A percentile compares a stretch with the other conserved stretches of the same genome.
Conservation (phyloP, 2,113 vertebrate species). For the Trichomycterus rosablanca region DNA sequence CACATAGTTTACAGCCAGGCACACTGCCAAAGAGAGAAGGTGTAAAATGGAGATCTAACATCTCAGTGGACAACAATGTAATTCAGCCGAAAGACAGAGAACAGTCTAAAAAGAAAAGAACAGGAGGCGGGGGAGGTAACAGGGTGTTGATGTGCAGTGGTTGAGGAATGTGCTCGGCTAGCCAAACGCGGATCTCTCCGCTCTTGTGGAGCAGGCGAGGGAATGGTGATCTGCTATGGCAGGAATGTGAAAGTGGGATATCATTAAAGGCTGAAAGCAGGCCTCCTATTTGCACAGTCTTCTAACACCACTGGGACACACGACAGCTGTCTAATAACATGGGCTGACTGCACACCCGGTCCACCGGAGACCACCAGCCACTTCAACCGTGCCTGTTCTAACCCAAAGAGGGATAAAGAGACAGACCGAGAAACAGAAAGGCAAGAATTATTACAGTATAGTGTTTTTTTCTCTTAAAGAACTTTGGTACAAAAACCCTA, state of each 20-base stretch:
- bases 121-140: not conserved
- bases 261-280: constrained; percentile 56
- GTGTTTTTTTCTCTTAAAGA: too few species aligned
- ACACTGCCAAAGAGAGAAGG: constrained; percentile 21
- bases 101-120: constrained; percentile 14
- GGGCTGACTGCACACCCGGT: constrained; percentile 18
- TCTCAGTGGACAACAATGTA: constrained; percentile 39
- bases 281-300: constrained; percentile 40
- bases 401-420: constrained; percentile 6
- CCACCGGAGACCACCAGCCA: constrained; percentile 28
- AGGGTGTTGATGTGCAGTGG: constrained; percentile 26
- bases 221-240: constrained; percentile 57
- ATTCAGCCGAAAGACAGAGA: constrained; percentile 23
- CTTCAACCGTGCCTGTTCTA: constrained; percentile 20
- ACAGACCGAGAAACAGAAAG: not conserved
- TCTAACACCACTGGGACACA: constrained; percentile 39
- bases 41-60: constrained; percentile 42
- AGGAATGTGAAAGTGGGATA: constrained; percentile 65
- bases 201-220: constrained; percentile 53
- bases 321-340: constrained; percentile 49
- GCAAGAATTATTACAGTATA: constrained; percentile 20
- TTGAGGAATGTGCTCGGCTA: constrained; percentile 55
- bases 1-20: constrained; percentile 29
- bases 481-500: too few species aligned
- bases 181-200: constrained; percentile 48